A percentile compares a stretch with the other conserved stretches of the same genome.
phyloP scores from a whole-genome alignment of 1,140 invertebrate genomes.

The Leptoteleia sp. region DNA sequence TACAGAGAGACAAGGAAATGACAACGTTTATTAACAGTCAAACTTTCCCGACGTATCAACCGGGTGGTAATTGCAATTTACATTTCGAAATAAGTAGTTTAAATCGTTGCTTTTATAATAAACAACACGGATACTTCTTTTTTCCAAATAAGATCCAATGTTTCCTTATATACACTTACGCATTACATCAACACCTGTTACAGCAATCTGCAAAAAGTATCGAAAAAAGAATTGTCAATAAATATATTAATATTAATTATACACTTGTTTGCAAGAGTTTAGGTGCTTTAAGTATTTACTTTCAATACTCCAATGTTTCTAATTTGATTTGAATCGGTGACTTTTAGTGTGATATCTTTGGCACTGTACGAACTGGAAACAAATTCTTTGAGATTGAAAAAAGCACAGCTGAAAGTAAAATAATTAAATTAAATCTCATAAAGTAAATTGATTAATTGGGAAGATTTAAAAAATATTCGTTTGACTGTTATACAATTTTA shows the following conservation, averaged over 20 bases:
- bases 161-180: conserved; percentile 37
- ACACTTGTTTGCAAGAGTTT: too few relatives aligned
- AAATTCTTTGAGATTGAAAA: conserved; percentile 73
- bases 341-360: conserved; percentile 61
- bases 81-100: neutral
- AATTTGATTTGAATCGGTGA: conserved; percentile 39
- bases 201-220: conserved; percentile 62
- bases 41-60: too few relatives aligned
- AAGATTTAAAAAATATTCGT: too few relatives aligned
- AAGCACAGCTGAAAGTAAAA: conserved; percentile 65
- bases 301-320: conserved; percentile 71
- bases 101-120: too few relatives aligned
- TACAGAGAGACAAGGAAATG: neutral
- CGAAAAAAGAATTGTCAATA: too few relatives aligned
- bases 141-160: neutral
- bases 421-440: too few relatives aligned
- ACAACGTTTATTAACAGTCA: neutral
- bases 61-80: neutral
- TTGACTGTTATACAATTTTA: too few relatives aligned
- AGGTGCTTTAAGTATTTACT: conserved; percentile 47
- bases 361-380: conserved; percentile 35
- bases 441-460: conserved; percentile 4
- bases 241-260: conserved; percentile 4
- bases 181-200: conserved; percentile 63
- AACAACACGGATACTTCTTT: neutral